Evolutionary conservation across 2,113 vertebrate species (phyloP).

Genomic region (Sapajus apella): DNA sequence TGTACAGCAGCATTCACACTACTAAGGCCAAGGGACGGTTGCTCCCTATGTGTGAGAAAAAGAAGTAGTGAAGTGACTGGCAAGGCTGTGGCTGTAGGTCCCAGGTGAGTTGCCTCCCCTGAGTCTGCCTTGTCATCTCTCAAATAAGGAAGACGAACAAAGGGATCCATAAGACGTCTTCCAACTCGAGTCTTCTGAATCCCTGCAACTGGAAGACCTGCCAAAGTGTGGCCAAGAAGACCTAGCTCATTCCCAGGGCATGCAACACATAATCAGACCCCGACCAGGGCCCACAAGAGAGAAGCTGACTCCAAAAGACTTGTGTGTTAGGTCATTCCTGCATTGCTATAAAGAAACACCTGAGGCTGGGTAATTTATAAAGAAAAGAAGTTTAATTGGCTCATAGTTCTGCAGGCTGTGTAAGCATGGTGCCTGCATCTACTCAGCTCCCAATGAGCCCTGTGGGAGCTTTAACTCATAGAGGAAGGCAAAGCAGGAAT

Average conservation of each 20-base stretch:
- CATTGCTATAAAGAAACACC: no score
- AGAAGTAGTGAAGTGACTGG: neutral
- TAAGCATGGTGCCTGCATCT: no score
- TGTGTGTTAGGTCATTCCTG: no score
- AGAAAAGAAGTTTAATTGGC: no score
- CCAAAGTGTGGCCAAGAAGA: neutral
- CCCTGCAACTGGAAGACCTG: neutral
- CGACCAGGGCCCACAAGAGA: neutral
- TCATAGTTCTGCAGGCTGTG: no score
- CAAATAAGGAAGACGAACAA: neutral
- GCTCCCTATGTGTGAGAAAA: neutral
- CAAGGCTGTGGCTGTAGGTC: neutral
- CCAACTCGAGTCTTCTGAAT: neutral
- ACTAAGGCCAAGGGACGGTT: neutral
- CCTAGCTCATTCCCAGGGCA: neutral
- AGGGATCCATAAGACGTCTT: neutral
- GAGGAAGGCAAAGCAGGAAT: no score
- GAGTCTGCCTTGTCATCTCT: neutral
- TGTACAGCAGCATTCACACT: neutral
- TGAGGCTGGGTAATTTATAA: no score
- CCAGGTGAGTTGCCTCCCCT: rapidly evolving
- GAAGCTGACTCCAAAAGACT: neutral
- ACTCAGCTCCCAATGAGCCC: no score
- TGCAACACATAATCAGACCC: neutral
- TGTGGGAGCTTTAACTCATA: no score